Conservation (phyloP, 2,797 vertebrate genomes). For the Sternotherus odoratus region DNA sequence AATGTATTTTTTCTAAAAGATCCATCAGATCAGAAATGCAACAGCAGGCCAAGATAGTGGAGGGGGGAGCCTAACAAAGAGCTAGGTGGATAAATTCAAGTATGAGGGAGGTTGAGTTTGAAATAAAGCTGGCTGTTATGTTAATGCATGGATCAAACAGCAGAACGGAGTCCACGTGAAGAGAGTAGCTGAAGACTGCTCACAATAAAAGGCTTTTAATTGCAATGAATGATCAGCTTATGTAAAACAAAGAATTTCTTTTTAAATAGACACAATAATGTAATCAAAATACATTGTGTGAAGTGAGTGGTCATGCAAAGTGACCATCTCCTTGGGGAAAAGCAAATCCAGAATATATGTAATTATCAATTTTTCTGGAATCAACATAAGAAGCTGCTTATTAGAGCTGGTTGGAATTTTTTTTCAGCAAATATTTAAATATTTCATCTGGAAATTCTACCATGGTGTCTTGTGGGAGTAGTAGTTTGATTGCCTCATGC, state of each 20-base stretch:
- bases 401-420: accelerated
- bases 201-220: neutral
- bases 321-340: neutral
- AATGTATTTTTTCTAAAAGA: slow-evolving; percentile 30
- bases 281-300: neutral
- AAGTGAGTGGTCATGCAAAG: neutral
- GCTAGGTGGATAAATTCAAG: neutral
- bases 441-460: neutral
- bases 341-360: neutral
- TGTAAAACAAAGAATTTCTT: neutral
- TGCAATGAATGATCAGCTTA: neutral
- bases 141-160: neutral
- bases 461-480: neutral
- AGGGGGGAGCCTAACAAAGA: neutral
- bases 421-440: neutral
- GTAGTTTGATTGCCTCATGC: neutral
- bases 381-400: neutral
- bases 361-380: neutral
- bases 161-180: neutral
- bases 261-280: neutral
- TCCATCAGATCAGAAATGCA: neutral
- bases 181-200: neutral
- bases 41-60: slow-evolving; percentile 6
- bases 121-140: slow-evolving; percentile 13
- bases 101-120: neutral